Evolutionary conservation across 2,888 invertebrate species (phyloP), one percentile per base, ranked within the genome.

Genomic region (Agonopterix subpropinquella): DNA sequence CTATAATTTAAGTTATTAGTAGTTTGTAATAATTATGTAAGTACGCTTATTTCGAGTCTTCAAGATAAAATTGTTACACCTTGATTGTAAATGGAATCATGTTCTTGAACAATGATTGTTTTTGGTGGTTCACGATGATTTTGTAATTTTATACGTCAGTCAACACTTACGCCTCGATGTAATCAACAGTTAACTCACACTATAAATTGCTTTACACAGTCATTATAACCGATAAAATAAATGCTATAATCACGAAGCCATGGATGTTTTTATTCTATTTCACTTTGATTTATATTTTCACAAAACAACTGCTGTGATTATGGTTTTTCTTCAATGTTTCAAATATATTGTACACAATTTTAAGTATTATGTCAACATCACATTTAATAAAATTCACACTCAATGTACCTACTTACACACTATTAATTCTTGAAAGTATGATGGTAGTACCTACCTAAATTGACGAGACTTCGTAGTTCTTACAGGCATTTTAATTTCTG

Each of bases 151-250:
- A 9, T 39, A 60, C 65, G 85, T 87, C 87, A 87, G 86, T 87
- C 86, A 84, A 79, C 82, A 85, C 83, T 55, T 52, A 56, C 61
- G 62, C 69, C 62, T 72, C 60, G 64, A 73, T 80, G 73, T 80
- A 72, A 72, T 66, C 70, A 72, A 76, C 71, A 74, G 68, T 61
- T 70, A 67, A 82, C 79, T 84, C 73, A 64, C 55, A 77, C 79
- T 80, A 74, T 65, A 53, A 70, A 70, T 65, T 73, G 77, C 73
- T 80, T 77, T 59, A 79, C 75, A 79, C 73, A 58, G 68, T 64
- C 64, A 66, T 67, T 83, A 78, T 84, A 67, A 67, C 73, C 53
- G 59, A 62, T 77, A 74, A 73, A 70, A 54, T 63, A 59, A 62
- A 55, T 58, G 54, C n/a, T 35, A 44, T 28, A 28, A 28, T 28